These are phyloP conservation scores for Anorthoa munda DNA, from an alignment of 2,888 invertebrate species.

Conservation along the genomic window DNA sequence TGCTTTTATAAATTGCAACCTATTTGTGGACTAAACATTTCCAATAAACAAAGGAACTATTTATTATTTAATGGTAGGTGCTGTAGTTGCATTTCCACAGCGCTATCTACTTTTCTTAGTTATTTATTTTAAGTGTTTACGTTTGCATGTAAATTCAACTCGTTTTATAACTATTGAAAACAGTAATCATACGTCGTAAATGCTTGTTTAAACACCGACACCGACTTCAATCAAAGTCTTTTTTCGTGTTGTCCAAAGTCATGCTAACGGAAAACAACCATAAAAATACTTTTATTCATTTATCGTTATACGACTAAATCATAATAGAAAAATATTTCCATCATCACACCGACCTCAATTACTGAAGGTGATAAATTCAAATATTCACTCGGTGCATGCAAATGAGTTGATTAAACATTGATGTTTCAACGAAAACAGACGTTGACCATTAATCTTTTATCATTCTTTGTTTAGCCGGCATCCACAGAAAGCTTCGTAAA, in stretches of 20 bases:
- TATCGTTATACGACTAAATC: slow-evolving; percentile 76
- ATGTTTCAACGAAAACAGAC: slow-evolving; percentile 86
- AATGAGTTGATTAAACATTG: slow-evolving; percentile 88
- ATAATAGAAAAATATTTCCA: slow-evolving; percentile 78
- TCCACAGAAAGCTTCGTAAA: slow-evolving; percentile 84
- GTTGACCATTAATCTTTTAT: slow-evolving; percentile 87
- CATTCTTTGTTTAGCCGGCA: slow-evolving; percentile 88
- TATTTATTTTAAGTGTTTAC: slow-evolving; percentile 37
- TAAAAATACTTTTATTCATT: slow-evolving; percentile 74
- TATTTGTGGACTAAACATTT: slow-evolving; percentile 48
- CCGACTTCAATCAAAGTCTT: slow-evolving; percentile 49
- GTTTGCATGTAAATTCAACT: slow-evolving; percentile 37
- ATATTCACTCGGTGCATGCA: slow-evolving; percentile 81
- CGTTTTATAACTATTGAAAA: slow-evolving; percentile 36
- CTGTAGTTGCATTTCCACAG: slow-evolving; percentile 9
- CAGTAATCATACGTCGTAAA: slow-evolving; percentile 54
- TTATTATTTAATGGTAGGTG: slow-evolving; percentile 27
- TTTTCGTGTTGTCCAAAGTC: slow-evolving; percentile 51
- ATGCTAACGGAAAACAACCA: slow-evolving; percentile 63
- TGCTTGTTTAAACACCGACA: slow-evolving; percentile 49
- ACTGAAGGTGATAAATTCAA: slow-evolving; percentile 82
- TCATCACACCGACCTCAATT: slow-evolving; percentile 82
- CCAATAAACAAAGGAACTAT: slow-evolving; percentile 34
- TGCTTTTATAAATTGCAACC: slow-evolving; percentile 69
- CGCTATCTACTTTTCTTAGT: slow-evolving; percentile 4